A percentile compares a stretch with the other conserved stretches of the same genome.
These are phyloP conservation scores for Ligdia adustata DNA, from an alignment of 2,888 invertebrate genomes.

Conservation along the genomic window DNA sequence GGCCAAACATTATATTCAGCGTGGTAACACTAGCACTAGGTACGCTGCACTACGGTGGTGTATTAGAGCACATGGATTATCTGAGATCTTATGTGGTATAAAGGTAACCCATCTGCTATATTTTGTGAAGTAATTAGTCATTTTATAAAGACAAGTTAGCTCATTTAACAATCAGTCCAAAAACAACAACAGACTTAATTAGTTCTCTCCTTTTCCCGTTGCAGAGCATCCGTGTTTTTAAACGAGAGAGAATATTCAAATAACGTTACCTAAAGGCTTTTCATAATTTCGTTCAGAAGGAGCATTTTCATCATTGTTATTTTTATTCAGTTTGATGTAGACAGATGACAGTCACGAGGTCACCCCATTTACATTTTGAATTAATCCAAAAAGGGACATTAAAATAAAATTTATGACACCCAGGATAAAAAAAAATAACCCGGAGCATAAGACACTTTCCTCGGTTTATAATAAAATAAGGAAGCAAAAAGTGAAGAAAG, in stretches of 20 bases:
- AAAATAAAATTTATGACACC: constrained; percentile 68
- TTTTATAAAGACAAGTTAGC: constrained; percentile 5
- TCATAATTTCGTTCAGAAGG: constrained; percentile 22
- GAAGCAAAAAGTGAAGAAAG: constrained; percentile 60
- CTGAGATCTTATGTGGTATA: no score
- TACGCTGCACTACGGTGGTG: no score
- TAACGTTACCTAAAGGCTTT: constrained; percentile 22
- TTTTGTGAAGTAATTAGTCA: no score
- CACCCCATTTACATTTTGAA: constrained; percentile 64
- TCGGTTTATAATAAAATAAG: constrained; percentile 64
- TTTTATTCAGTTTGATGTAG: constrained; percentile 53
- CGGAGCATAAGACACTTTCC: constrained; percentile 61
- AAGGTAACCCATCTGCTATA: no score
- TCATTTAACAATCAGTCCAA: constrained; percentile 12
- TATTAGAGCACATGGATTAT: no score
- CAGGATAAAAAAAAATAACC: constrained; percentile 64
- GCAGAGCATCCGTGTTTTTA: constrained; percentile 12
- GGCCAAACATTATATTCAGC: no score
- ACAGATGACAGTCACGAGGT: constrained; percentile 52
- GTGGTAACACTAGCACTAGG: no score
- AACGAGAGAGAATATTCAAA: constrained; percentile 23
- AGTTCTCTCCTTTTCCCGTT: constrained; percentile 5
- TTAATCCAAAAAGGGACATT: constrained; percentile 58
- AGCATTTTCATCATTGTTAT: constrained; percentile 43
- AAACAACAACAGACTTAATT: constrained; percentile 21